Percentiles rank a stretch among this genome's conserved stretches.
Evolutionary conservation across 2,888 invertebrate genomes (phyloP).

Genomic region (Ornithoptera alexandrae): DNA sequence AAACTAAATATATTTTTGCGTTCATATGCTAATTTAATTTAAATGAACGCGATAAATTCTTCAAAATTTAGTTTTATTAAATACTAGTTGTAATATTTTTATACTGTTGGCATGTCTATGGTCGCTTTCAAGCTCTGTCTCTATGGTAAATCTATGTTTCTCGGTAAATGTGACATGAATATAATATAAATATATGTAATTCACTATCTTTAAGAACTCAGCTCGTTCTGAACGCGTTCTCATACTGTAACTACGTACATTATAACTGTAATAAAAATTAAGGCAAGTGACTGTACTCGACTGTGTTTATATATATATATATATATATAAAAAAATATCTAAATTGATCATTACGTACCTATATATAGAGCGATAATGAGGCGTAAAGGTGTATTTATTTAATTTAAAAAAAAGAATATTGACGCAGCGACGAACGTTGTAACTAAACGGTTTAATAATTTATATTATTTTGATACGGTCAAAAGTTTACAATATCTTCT

Average conservation of each 20-base stretch:
- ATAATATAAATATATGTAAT: neutral
- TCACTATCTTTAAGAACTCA: neutral
- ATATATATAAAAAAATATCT: neutral
- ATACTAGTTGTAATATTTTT: conserved; percentile 26
- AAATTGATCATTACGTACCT: neutral
- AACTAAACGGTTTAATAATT: neutral
- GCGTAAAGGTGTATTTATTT: neutral
- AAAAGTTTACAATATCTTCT: neutral
- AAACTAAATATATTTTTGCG: too few relatives aligned
- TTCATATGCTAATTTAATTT: too few relatives aligned
- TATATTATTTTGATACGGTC: neutral
- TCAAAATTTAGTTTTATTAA: too few relatives aligned
- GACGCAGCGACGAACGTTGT: neutral
- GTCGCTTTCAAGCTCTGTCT: conserved; percentile 6
- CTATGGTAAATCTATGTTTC: neutral
- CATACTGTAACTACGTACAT: conserved; percentile 10
- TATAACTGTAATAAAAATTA: conserved; percentile 16
- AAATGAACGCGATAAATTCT: too few relatives aligned
- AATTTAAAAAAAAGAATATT: neutral
- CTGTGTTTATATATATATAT: conserved; percentile 1
- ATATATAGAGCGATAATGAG: neutral
- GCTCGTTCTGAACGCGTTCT: conserved; percentile 13
- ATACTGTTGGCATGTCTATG: conserved; percentile 24
- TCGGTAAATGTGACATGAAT: neutral
- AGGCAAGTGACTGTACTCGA: conserved; percentile 39